These are phyloP conservation scores for Drosophila robusta DNA, from an alignment of 2,888 invertebrate species.

Conservation along the genomic window DNA sequence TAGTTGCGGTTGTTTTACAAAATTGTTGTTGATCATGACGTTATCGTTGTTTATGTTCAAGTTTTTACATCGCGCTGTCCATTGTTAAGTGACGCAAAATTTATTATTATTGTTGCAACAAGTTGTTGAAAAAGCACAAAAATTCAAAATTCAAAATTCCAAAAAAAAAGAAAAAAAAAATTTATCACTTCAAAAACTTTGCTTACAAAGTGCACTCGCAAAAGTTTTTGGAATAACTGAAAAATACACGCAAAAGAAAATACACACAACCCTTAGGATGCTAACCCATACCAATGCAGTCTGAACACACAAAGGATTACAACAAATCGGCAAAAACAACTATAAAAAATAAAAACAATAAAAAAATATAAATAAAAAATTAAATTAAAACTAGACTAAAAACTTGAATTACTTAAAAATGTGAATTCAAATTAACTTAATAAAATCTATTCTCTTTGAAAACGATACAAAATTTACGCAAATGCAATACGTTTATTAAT, in stretches of 20 bases:
- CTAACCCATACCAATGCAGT: slow-evolving; percentile 35
- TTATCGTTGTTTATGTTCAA: slow-evolving; percentile 51
- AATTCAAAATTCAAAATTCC: slow-evolving; percentile 25
- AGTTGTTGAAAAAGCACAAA: slow-evolving; percentile 23
- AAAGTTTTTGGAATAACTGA: slow-evolving; percentile 16
- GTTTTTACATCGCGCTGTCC: slow-evolving; percentile 29
- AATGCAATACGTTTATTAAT: slow-evolving; percentile 47
- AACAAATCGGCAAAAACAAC: slow-evolving; percentile 16
- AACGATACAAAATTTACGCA: slow-evolving; percentile 28
- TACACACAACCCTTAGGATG: slow-evolving; percentile 19
- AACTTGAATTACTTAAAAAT: slow-evolving; percentile 15
- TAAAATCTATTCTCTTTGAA: neutral
- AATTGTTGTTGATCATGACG: slow-evolving; percentile 53
- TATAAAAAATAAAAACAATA: slow-evolving; percentile 7
- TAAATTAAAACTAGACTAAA: neutral
- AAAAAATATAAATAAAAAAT: neutral
- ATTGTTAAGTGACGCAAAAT: slow-evolving; percentile 15
- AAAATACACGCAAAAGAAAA: slow-evolving; percentile 14
- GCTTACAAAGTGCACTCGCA: slow-evolving; percentile 33
- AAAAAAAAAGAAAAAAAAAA: neutral
- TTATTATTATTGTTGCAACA: slow-evolving; percentile 22
- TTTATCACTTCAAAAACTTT: slow-evolving; percentile 7
- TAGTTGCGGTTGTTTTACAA: slow-evolving; percentile 18
- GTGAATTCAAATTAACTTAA: slow-evolving; percentile 11
- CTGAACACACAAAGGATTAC: slow-evolving; percentile 49